Conservation (phyloP, 2,797 vertebrate genomes). For the Craterocephalus amniculus region DNA sequence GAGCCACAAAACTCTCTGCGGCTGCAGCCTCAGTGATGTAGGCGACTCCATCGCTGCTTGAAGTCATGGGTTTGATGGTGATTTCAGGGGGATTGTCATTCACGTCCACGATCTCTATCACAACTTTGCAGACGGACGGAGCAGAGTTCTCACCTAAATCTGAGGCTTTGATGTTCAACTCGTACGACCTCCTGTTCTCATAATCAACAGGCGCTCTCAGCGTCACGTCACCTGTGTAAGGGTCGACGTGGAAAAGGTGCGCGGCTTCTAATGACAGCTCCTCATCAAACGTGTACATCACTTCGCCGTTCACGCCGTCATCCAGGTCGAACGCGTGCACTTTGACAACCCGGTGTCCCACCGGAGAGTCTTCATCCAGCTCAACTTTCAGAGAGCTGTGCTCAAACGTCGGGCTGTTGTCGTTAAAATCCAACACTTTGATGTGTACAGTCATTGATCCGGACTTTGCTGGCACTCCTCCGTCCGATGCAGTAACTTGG, state of each 20-base stretch:
- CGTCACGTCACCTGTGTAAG: slow-evolving; percentile 77
- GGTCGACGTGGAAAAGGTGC: slow-evolving; percentile 80
- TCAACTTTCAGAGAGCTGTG: slow-evolving; percentile 79
- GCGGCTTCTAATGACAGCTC: slow-evolving; percentile 60
- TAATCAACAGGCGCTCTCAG: slow-evolving; percentile 77
- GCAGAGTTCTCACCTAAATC: slow-evolving; percentile 73
- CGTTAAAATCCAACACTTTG: slow-evolving; percentile 84
- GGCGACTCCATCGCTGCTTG: slow-evolving; percentile 79
- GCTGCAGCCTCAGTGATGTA: slow-evolving; percentile 84
- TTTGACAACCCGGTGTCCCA: slow-evolving; percentile 78
- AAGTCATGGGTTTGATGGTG: slow-evolving; percentile 83
- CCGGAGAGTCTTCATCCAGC: slow-evolving; percentile 78
- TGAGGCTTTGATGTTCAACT: slow-evolving; percentile 76
- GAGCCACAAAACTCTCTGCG: slow-evolving; percentile 83
- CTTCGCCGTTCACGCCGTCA: slow-evolving; percentile 82
- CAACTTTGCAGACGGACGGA: slow-evolving; percentile 76
- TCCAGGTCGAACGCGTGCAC: slow-evolving; percentile 84
- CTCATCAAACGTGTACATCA: slow-evolving; percentile 78
- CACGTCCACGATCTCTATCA: slow-evolving; percentile 80
- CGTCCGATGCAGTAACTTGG: slow-evolving; percentile 80
- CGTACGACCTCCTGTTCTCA: slow-evolving; percentile 77
- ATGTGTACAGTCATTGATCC: slow-evolving; percentile 75
- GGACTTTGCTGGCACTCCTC: slow-evolving; percentile 75
- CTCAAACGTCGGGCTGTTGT: slow-evolving; percentile 86
- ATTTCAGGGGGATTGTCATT: slow-evolving; percentile 85